Evolutionary conservation across 2,888 invertebrate genomes (phyloP).

Genomic region (Drosophila helvetica): DNA sequence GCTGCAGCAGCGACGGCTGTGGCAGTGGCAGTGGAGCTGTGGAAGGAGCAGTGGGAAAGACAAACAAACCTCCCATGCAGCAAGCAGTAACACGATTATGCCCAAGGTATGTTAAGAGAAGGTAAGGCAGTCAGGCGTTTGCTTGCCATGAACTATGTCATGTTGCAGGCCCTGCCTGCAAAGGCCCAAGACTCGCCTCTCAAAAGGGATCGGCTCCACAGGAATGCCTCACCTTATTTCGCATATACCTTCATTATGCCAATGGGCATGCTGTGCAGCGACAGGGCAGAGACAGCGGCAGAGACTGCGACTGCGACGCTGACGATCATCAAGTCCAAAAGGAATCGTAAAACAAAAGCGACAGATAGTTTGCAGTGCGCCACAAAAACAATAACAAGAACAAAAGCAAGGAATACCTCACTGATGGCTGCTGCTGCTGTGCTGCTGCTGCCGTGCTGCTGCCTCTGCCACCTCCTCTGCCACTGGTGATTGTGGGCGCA

Average conservation of each 20-base stretch:
- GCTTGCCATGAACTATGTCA: too few relatives aligned
- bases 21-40: conserved; percentile 12
- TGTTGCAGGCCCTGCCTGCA: too few relatives aligned
- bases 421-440: conserved; percentile 19
- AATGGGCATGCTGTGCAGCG: conserved; percentile 49
- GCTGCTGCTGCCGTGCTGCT: conserved; percentile 18
- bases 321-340: conserved; percentile 75
- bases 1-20: conserved; percentile 43
- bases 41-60: conserved; percentile 48
- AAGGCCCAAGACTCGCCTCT: too few relatives aligned
- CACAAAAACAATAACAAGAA: conserved; percentile 58
- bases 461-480: neutral
- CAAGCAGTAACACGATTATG: conserved; percentile 74
- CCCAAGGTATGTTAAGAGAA: conserved; percentile 23
- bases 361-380: conserved; percentile 74
- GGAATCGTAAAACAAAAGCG: conserved; percentile 79
- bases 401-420: conserved; percentile 29
- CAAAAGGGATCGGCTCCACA: too few relatives aligned
- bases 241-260: conserved; percentile 55
- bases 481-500: conserved; percentile 45
- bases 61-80: conserved; percentile 75
- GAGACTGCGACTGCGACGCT: conserved; percentile 48
- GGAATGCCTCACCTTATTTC: neutral
- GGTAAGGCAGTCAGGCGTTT: too few relatives aligned
- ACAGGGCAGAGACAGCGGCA: conserved; percentile 5